Base-by-base conservation (phyloP, 2,888 invertebrate species). In the Pyrocoelia pectoralis region DNA sequence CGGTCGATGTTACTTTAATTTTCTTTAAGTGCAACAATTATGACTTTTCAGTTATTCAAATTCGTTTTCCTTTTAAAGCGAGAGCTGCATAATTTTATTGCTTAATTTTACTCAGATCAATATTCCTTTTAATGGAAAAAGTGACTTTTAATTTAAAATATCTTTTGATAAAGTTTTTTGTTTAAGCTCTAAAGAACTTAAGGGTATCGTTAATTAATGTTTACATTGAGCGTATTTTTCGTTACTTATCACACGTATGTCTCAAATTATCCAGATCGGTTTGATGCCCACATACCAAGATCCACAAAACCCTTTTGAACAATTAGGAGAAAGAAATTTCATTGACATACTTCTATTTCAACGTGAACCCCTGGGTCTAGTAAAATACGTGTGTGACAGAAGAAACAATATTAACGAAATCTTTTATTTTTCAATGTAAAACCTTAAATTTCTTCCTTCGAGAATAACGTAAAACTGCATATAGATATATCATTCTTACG, bases 11-110 rank as follows among this genome's bases (percentile, higher is more conserved):
- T 33, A 33, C 8, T 33, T 33, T 33, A 33, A 33, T 33, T 33
- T 33, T 33, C 33, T n/a, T 33, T 33, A 33, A 33, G 33, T 33
- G 33, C 33, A 33, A 33, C 33, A 33, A 33, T 33, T 33, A 33
- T 33, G 33, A 33, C 33, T 33, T 33, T 33, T 33, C 33, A 33
- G 33, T 3, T 33, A 33, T 33, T 33, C 33, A 33, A 33, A 33
- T 33, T 33, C 33, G 33, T 33, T 33, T 24, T n/a, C 33, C 33
- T 33, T 33, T 33, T 33, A 33, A n/a, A 33, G 33, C 33, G n/a
- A 33, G 33, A 33, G 10, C 33, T 33, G 33, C 33, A 33, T 33
- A 33, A 33, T 33, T 33, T 33, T 33, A 33, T 33, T 33, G 8
- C 33, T 33, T 33, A 33, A 33, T 33, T 33, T 33, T 10, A n/a